A percentile compares a stretch with the other conserved stretches of the same genome.
phyloP scores from a whole-genome alignment of 2,888 invertebrate species.

The Tetragonisca angustula region DNA sequence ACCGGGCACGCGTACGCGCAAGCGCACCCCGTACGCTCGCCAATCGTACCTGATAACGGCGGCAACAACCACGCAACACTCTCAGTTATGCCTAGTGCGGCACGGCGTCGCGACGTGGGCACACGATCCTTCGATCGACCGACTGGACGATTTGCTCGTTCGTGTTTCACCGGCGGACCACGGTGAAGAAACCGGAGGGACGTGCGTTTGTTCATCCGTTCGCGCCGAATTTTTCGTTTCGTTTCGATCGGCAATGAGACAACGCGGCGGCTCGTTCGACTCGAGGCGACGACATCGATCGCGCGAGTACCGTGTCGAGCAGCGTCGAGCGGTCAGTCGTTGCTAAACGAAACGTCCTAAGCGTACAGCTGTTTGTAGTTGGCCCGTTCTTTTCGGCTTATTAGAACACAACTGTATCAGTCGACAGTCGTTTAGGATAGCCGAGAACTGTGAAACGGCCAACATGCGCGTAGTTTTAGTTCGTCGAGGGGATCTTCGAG shows the following conservation, averaged over 20 bases:
- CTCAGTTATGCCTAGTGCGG: constrained; percentile 78
- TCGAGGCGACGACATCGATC: not conserved
- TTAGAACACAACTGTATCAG: not conserved
- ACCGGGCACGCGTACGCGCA: constrained; percentile 66
- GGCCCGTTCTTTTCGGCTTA: not conserved
- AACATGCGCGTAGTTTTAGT: not conserved
- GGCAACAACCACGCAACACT: constrained; percentile 67
- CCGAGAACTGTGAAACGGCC: not conserved
- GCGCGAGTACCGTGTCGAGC: constrained; percentile 6
- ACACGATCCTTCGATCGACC: not conserved
- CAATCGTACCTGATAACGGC: constrained; percentile 78
- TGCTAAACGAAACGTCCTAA: not conserved
- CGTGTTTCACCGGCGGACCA: too few species aligned
- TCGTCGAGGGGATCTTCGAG: not conserved
- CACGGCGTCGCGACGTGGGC: constrained; percentile 73
- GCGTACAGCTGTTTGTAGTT: not conserved
- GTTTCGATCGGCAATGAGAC: constrained; percentile 42
- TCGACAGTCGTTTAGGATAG: not conserved
- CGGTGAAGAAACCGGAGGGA: too few species aligned
- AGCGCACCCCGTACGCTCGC: constrained; percentile 70
- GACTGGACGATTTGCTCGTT: too few species aligned
- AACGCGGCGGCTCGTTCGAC: not conserved
- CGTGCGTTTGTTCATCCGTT: too few species aligned
- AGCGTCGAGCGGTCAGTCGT: not conserved
- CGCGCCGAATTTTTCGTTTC: not conserved